Evolutionary conservation across 2,113 vertebrate species (phyloP).

Genomic region (Alligator sinensis): DNA sequence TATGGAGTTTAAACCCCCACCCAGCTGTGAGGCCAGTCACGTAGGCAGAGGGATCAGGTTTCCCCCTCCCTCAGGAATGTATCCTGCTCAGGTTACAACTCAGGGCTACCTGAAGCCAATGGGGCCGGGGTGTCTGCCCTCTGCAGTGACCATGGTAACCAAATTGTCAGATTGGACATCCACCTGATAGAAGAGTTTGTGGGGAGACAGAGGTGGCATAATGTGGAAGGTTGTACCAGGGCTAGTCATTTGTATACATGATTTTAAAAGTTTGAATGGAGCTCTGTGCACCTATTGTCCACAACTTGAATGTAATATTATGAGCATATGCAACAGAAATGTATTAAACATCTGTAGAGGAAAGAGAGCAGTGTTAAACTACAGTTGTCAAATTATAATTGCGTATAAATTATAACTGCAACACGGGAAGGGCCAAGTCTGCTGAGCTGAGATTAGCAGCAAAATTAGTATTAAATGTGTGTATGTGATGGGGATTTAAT

Average conservation of each 20-base stretch:
- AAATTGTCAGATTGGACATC: too few species aligned
- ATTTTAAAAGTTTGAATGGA: neutral
- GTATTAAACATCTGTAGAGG: conserved; percentile 53
- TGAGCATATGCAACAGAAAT: neutral
- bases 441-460: conserved; percentile 53
- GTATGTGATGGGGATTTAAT: conserved; percentile 44
- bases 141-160: too few species aligned
- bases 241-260: neutral
- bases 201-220: neutral
- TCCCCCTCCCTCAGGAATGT: too few species aligned
- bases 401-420: conserved; percentile 57
- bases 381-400: conserved; percentile 55
- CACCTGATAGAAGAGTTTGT: too few species aligned
- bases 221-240: neutral
- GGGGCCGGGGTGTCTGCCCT: too few species aligned
- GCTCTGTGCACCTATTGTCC: neutral
- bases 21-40: too few species aligned
- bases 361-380: conserved; percentile 30
- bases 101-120: too few species aligned
- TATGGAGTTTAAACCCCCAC: too few species aligned
- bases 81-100: too few species aligned
- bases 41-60: too few species aligned
- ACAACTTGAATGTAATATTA: conserved; percentile 17
- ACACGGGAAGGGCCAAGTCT: conserved; percentile 52
- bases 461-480: conserved; percentile 36